Evolutionary conservation across 2,888 invertebrate species (phyloP).

Genomic region (Crepidodera aurea): DNA sequence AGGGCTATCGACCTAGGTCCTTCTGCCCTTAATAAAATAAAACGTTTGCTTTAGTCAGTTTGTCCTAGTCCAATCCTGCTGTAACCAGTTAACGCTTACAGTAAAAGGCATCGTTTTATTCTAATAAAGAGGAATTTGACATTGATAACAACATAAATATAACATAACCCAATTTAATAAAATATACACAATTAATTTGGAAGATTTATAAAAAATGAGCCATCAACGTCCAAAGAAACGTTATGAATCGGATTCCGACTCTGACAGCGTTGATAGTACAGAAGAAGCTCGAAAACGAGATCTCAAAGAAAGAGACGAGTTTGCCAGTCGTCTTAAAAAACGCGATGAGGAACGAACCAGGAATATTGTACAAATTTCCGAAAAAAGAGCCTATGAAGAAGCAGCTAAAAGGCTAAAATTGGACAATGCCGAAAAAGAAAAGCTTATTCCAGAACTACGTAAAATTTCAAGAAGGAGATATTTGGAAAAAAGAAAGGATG

Average conservation of each 20-base stretch:
- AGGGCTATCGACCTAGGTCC: no score
- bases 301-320: constrained; percentile 92
- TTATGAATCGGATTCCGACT: constrained; percentile 66
- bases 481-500: constrained; percentile 93
- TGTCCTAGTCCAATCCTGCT: no score
- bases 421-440: constrained; percentile 85
- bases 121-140: no score
- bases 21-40: no score
- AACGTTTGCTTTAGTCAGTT: no score
- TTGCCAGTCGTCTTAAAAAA: constrained; percentile 85
- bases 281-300: constrained; percentile 85
- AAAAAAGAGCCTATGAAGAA: constrained; percentile 80
- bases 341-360: constrained; percentile 90
- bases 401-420: constrained; percentile 90
- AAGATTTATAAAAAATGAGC: constrained; percentile 45
- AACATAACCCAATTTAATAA: no score
- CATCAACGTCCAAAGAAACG: constrained; percentile 58
- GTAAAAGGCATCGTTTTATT: no score
- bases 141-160: background rate
- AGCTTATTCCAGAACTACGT: constrained; percentile 86
- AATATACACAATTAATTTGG: no score
- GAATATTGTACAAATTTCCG: constrained; percentile 75
- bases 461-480: constrained; percentile 93
- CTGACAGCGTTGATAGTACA: constrained; percentile 72
- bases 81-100: no score